Evolutionary conservation across 2,888 invertebrate species (phyloP).

Genomic region (Hymenopus coronatus): DNA sequence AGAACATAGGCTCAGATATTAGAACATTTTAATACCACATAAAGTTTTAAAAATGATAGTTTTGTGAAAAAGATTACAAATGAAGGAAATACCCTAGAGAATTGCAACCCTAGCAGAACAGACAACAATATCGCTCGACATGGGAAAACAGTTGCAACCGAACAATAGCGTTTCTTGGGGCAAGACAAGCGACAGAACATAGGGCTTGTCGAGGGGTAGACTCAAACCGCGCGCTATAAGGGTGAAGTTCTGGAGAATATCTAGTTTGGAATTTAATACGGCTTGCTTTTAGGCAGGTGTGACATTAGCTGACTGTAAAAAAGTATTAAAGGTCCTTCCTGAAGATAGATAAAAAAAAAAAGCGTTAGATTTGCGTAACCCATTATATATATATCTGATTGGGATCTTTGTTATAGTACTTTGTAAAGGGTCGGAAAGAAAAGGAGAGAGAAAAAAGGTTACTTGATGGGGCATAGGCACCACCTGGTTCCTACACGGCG

Average conservation of each 20-base stretch:
- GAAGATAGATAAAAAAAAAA: neutral
- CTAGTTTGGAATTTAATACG: constrained; percentile 11
- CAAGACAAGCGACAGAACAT: too few relatives aligned
- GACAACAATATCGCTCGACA: neutral
- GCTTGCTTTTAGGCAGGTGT: neutral
- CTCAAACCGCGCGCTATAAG: neutral
- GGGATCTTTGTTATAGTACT: constrained; percentile 6
- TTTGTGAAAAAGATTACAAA: too few relatives aligned
- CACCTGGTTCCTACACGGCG: neutral
- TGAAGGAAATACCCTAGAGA: neutral
- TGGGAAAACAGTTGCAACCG: neutral
- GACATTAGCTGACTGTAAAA: neutral
- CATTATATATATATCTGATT: constrained; percentile 19
- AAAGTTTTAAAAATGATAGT: too few relatives aligned
- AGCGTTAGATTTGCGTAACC: neutral
- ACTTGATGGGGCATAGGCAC: neutral
- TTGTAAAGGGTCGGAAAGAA: neutral
- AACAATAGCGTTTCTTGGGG: neutral
- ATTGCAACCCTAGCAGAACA: neutral
- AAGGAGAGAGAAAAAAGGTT: neutral
- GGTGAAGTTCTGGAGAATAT: neutral
- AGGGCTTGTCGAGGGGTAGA: neutral
- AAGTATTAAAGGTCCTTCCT: neutral
- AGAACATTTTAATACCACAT: neutral
- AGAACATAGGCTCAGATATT: too few relatives aligned